Evolutionary conservation across 2,113 vertebrate genomes (phyloP), one percentile per base, ranked within the genome.

Genomic region (Aptenodytes patagonicus): DNA sequence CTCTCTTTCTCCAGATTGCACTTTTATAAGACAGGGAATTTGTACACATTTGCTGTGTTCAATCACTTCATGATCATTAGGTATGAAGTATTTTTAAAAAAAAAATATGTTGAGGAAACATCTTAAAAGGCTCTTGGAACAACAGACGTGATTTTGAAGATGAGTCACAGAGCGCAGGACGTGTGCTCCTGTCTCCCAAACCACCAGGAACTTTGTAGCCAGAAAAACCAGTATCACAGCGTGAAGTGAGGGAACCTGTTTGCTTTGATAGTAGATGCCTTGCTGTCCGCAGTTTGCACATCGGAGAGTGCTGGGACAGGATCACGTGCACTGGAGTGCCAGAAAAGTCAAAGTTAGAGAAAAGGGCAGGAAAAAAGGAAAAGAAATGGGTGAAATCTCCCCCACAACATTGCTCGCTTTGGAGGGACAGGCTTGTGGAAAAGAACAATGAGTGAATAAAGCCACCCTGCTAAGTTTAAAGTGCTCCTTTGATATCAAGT

Each of bases 71-170:
- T 15, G 38, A 90, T 87, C 60, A 92, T 93, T 68, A 87, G n/a
- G 18, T n/a, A 75, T 26, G 26, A 66, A 64, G 40, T 20, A 34
- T 49, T 24, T 24, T 4, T 21, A 47, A 47, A 47, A 49, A 40
- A 47, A 36, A 79, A 16, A 9, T 20, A 72, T 95, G 86, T 89
- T 81, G 69, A 95, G 42, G 76, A 79, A 92, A 68, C 34, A 31
- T 66, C 89, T 96, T 93, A 83, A 95, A 95, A 97, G 70, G 46
- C 61, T 90, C 49, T 89, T 83, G 61, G 40, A 96, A 87, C 29
- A 81, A 92, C 51, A 92, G 92, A 47, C 1, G 4, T 25, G 77
- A 19, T 92, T 96, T 96, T 94, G 97, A 97, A 93, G 72, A 54
- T 69, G 83, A 91, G 68, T 64, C 36, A 29, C 0, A 0, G 69